Conservation (phyloP, 1,140 invertebrate genomes). For the Pomacea maculata region DNA sequence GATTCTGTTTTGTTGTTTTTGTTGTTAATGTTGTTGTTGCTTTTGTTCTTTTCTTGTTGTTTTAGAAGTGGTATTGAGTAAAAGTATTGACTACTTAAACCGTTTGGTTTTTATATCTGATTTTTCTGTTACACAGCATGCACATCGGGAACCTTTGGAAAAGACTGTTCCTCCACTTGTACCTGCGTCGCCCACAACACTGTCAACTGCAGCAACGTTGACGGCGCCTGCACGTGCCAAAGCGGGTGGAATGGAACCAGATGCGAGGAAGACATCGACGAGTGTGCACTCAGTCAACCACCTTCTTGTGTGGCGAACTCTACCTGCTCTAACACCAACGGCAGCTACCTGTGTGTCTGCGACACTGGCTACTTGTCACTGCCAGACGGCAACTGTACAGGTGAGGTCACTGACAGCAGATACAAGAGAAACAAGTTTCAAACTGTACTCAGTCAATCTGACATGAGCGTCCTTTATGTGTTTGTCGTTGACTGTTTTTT, state of each 20-base stretch:
- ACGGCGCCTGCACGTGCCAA: slow-evolving; percentile 24
- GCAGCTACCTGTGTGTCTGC: slow-evolving; percentile 18
- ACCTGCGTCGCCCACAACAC: slow-evolving; percentile 22
- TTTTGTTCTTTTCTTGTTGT: no score
- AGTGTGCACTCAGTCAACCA: background rate
- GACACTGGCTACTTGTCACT: background rate
- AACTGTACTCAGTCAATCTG: no score
- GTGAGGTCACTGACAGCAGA: background rate
- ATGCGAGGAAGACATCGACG: slow-evolving; percentile 29
- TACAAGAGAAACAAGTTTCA: no score
- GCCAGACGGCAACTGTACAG: background rate
- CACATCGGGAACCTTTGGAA: background rate
- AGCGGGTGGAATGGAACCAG: slow-evolving; percentile 25
- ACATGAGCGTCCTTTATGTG: no score
- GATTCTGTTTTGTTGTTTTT: no score
- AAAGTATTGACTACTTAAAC: no score
- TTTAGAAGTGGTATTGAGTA: no score
- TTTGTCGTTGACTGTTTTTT: no score
- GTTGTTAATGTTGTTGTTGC: no score
- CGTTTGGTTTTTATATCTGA: no score
- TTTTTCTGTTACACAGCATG: background rate
- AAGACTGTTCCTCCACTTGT: background rate
- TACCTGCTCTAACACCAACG: slow-evolving; percentile 15
- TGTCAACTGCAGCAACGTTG: slow-evolving; percentile 12
- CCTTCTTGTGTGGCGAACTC: background rate